phyloP scores from a whole-genome alignment of 2,113 vertebrate genomes.

The Loxodonta africana region DNA sequence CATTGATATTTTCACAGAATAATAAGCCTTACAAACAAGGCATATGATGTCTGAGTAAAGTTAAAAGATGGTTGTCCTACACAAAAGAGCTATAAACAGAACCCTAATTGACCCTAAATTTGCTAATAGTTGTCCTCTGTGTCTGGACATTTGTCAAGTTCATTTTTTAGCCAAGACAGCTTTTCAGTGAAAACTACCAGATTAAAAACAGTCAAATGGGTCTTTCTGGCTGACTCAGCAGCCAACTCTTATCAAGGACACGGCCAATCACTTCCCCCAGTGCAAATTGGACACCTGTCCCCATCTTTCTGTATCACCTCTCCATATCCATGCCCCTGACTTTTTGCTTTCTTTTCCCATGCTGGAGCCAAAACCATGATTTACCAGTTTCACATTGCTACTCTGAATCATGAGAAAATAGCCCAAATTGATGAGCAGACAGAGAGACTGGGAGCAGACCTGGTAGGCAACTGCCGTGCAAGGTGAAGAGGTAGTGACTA shows the following conservation, averaged over 20 bases:
- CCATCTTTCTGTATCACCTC: background rate
- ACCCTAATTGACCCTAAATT: conserved; percentile 25
- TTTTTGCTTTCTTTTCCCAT: background rate
- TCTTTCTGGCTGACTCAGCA: conserved; percentile 19
- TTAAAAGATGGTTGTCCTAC: background rate
- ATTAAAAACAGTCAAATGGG: conserved; percentile 31
- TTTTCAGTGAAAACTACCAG: conserved; percentile 18
- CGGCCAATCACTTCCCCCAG: background rate
- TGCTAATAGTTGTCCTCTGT: background rate
- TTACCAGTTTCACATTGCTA: background rate
- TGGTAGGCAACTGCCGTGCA: background rate
- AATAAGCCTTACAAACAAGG: background rate
- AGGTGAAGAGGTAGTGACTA: background rate
- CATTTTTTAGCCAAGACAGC: conserved; percentile 14
- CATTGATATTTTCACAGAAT: conserved; percentile 43
- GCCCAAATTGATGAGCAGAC: background rate
- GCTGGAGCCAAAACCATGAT: background rate
- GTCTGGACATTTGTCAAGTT: conserved; percentile 31
- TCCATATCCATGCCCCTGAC: background rate
- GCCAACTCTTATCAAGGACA: conserved; percentile 17
- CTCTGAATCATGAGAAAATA: background rate
- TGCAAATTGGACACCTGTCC: background rate
- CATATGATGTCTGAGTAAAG: background rate
- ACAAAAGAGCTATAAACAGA: conserved; percentile 17
- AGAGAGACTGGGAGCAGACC: background rate